phyloP scores from a whole-genome alignment of 2,888 invertebrate genomes.

The Deroplatys truncata region DNA sequence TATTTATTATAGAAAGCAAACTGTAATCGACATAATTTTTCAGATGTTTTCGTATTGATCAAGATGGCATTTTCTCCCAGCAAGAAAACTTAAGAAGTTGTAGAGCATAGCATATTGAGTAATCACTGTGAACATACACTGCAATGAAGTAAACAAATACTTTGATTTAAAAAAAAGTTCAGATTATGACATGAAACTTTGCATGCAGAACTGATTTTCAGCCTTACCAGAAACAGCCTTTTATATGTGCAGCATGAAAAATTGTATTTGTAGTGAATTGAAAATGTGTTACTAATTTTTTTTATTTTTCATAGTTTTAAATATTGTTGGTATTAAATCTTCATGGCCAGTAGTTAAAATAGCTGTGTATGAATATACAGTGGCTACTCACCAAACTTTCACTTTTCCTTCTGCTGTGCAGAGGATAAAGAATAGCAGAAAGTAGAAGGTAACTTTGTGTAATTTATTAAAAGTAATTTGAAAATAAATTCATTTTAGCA shows the following conservation, averaged over 20 bases:
- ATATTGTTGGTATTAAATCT: neutral
- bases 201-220: neutral
- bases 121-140: neutral
- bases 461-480: neutral
- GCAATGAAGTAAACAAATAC: neutral
- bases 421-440: neutral
- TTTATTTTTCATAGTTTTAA: neutral
- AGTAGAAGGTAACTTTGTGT: neutral
- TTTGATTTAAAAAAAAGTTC: no score
- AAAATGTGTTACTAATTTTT: neutral
- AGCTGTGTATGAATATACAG: no score
- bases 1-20: neutral
- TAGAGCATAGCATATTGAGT: neutral
- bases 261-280: neutral
- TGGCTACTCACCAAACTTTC: neutral
- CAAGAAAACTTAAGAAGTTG: neutral
- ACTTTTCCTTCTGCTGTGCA: neutral
- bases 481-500: neutral
- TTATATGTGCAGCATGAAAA: neutral
- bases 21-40: neutral
- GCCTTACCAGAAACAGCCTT: neutral
- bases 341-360: neutral
- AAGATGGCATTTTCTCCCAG: neutral
- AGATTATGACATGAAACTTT: no score
- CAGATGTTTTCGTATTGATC: neutral